A percentile compares a stretch with the other conserved stretches of the same genome.
phyloP scores from a whole-genome alignment of 1,140 invertebrate species.

The Charaxes varanes region DNA sequence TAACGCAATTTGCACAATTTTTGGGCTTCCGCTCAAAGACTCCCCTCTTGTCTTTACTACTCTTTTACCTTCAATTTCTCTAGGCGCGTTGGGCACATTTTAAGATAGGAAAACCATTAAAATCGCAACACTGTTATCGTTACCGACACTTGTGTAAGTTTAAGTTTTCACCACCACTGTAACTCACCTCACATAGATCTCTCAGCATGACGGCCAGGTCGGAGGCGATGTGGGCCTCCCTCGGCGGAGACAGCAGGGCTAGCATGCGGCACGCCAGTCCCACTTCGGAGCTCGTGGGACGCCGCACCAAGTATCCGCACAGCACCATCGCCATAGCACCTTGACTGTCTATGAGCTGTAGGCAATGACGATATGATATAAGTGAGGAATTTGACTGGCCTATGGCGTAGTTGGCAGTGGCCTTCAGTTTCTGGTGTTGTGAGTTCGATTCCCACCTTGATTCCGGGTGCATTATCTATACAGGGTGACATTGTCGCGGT shows the following conservation, averaged over 20 bases:
- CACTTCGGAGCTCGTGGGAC: slow-evolving; percentile 27
- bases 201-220: slow-evolving; percentile 35
- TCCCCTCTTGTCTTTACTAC: too few species aligned
- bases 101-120: too few species aligned
- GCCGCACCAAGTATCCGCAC: slow-evolving; percentile 40
- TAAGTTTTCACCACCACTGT: neutral
- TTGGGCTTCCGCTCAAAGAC: too few species aligned
- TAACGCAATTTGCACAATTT: too few species aligned
- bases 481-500: too few species aligned
- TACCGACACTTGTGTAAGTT: too few species aligned
- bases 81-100: too few species aligned
- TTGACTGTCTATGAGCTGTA: slow-evolving; percentile 52
- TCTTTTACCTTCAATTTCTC: too few species aligned
- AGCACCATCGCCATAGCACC: slow-evolving; percentile 52
- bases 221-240: slow-evolving; percentile 32
- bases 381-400: neutral
- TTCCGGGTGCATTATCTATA: too few species aligned
- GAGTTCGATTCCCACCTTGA: too few species aligned
- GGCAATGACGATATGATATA: neutral
- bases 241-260: slow-evolving; percentile 52
- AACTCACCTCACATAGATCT: slow-evolving; percentile 34
- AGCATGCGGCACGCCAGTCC: slow-evolving; percentile 54
- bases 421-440: too few species aligned
- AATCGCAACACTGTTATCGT: too few species aligned
- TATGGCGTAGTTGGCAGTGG: neutral